Conservation (phyloP, 2,797 vertebrate genomes). For the Melanotaenia nigrans region DNA sequence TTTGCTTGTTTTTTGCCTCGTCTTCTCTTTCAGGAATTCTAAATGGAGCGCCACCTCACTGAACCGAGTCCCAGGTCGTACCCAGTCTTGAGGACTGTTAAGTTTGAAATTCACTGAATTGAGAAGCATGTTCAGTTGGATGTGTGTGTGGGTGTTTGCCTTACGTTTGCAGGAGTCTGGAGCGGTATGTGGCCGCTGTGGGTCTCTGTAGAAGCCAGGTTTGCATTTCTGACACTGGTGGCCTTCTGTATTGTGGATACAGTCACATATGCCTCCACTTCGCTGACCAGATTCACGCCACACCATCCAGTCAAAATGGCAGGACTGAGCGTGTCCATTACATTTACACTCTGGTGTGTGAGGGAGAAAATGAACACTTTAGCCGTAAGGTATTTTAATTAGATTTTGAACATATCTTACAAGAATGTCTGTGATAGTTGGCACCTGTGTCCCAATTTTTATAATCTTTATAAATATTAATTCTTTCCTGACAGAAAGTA, state of each 20-base stretch:
- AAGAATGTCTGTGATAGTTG: not conserved
- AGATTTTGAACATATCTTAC: not conserved
- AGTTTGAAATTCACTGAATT: not conserved
- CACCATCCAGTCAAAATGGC: conserved; percentile 87
- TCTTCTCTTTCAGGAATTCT: no score
- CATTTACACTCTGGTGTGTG: conserved; percentile 90
- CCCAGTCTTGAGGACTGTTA: no score
- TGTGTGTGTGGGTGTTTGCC: conserved; percentile 26
- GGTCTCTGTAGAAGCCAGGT: conserved; percentile 91
- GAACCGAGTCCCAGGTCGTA: not conserved
- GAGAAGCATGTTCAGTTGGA: not conserved
- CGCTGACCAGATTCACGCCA: conserved; percentile 91
- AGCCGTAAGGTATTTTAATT: not conserved
- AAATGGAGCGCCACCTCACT: no score
- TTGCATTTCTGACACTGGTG: conserved; percentile 91
- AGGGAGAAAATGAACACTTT: not conserved
- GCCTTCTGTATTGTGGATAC: conserved; percentile 94
- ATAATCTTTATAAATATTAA: not conserved
- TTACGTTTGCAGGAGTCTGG: conserved; percentile 92
- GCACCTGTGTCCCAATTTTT: not conserved
- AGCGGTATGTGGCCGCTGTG: conserved; percentile 81
- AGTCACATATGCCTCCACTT: conserved; percentile 91
- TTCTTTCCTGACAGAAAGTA: not conserved
- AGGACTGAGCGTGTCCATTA: conserved; percentile 91
- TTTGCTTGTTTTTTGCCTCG: no score